These are phyloP conservation scores for Ctenochaetus hawaiiensis DNA, from an alignment of 2,797 vertebrate genomes.

Conservation along the genomic window DNA sequence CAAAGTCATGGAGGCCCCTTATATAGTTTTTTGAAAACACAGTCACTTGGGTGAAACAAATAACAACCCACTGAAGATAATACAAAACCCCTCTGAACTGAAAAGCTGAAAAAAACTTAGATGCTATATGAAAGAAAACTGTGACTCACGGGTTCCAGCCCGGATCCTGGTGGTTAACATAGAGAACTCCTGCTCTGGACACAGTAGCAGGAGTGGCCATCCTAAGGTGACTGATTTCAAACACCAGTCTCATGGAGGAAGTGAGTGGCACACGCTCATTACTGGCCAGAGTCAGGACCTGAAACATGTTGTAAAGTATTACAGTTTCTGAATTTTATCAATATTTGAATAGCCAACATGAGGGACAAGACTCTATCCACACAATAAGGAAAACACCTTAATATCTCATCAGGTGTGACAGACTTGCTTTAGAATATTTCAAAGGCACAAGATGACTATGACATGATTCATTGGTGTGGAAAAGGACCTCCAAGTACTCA, in stretches of 20 bases:
- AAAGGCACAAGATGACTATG: conserved; percentile 37
- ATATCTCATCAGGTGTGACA: conserved; percentile 51
- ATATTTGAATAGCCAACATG: conserved; percentile 36
- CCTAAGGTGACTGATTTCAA: conserved; percentile 87
- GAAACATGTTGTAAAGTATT: conserved; percentile 33
- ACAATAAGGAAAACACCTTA: conserved; percentile 41
- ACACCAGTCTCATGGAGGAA: conserved; percentile 87
- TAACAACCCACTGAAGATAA: not conserved
- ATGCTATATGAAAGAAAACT: not conserved
- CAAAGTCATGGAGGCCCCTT: not conserved
- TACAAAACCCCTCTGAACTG: not conserved
- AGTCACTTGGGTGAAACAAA: not conserved
- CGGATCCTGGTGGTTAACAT: conserved; percentile 87
- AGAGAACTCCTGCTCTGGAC: conserved; percentile 89
- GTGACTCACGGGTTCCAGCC: conserved; percentile 88
- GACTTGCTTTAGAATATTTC: conserved; percentile 51
- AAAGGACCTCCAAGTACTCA: conserved; percentile 50
- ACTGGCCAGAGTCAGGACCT: conserved; percentile 90
- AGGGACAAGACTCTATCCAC: conserved; percentile 35
- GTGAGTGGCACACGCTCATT: conserved; percentile 87
- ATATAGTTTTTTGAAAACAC: not conserved
- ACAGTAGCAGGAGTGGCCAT: conserved; percentile 87
- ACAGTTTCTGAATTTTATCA: conserved; percentile 8
- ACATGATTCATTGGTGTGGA: conserved; percentile 59
- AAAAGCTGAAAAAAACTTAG: not conserved